Conservation (phyloP, 2,888 invertebrate species). For the Pharmacophagus antenor region DNA sequence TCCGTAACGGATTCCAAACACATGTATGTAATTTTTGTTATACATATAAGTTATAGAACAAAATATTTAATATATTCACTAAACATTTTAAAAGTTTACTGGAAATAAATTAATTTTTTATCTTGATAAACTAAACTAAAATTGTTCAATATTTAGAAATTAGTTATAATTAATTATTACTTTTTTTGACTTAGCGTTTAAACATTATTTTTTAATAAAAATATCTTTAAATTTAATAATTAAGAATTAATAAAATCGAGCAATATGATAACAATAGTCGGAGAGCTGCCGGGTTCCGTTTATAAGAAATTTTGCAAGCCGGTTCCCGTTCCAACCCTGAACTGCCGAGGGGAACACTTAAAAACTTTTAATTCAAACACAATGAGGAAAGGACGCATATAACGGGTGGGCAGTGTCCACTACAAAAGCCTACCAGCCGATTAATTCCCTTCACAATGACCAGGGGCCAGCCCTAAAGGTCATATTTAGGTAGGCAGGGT, state of each 20-base stretch:
- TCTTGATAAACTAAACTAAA: no score
- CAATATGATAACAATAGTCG: no score
- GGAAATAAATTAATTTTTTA: no score
- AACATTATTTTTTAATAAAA: no score
- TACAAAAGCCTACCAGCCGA: slow-evolving; percentile 73
- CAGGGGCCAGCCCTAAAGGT: slow-evolving; percentile 68
- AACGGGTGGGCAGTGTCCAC: slow-evolving; percentile 64
- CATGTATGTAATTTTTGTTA: no score
- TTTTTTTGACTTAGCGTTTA: no score
- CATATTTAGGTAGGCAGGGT: slow-evolving; percentile 78
- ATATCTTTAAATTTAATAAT: background rate
- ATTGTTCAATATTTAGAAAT: no score
- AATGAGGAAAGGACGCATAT: slow-evolving; percentile 53
- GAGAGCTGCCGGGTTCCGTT: slow-evolving; percentile 1
- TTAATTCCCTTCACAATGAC: slow-evolving; percentile 75
- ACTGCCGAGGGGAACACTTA: slow-evolving; percentile 57
- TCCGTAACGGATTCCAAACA: no score
- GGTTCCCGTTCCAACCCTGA: slow-evolving; percentile 48
- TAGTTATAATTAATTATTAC: no score
- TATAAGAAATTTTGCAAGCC: slow-evolving; percentile 48
- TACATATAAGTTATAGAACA: no score
- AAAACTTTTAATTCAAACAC: slow-evolving; percentile 73
- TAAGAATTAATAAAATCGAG: background rate
- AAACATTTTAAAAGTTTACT: no score
- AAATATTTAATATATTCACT: no score